Conservation (phyloP, 2,797 vertebrate genomes). For the Mormyrops boulengeri region DNA sequence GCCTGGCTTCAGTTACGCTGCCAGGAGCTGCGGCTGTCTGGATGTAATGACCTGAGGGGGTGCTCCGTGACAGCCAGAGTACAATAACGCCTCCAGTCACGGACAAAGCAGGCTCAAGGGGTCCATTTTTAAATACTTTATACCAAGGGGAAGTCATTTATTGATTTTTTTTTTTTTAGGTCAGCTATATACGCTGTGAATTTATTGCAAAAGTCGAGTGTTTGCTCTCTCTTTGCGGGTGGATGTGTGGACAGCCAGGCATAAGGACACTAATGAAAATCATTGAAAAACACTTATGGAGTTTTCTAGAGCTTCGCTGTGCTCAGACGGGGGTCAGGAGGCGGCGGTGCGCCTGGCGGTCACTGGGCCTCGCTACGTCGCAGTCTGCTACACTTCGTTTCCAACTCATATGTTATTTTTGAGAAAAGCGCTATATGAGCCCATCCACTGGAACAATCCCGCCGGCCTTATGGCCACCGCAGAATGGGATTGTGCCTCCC, state of each 20-base stretch:
- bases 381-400: background rate
- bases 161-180: conserved; percentile 50
- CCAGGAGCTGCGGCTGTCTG: conserved; percentile 62
- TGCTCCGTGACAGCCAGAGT: conserved; percentile 69
- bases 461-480: background rate
- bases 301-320: background rate
- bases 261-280: background rate
- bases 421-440: background rate
- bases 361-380: background rate
- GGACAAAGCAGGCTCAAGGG: conserved; percentile 73
- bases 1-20: conserved; percentile 59
- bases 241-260: background rate
- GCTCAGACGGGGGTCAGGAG: background rate
- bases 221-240: background rate
- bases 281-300: conserved; percentile 1
- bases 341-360: background rate
- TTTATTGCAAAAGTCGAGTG: background rate
- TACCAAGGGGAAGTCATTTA: conserved; percentile 62
- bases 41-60: conserved; percentile 74
- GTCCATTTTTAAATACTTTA: conserved; percentile 78
- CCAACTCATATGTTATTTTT: background rate
- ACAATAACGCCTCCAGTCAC: conserved; percentile 72
- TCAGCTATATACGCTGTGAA: conserved; percentile 29
- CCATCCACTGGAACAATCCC: background rate
- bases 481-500: background rate